Base-by-base conservation (phyloP, 1,140 invertebrate genomes). In the Andrena cerasifolii region DNA sequence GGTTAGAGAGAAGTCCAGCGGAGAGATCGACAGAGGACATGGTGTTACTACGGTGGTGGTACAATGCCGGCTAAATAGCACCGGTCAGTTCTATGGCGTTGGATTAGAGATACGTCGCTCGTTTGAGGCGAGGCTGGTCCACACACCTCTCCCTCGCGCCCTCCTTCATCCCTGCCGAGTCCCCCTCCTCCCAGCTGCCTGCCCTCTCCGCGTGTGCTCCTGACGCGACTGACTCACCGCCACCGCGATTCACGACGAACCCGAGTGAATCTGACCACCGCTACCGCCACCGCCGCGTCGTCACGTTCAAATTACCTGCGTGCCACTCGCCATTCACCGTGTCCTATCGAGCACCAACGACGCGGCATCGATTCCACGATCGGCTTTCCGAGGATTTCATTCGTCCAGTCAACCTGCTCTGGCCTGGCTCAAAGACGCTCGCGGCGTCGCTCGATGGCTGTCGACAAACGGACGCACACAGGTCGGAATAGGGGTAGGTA, bases 21-120 rank as follows among this genome's bases (percentile, higher is more conserved):
- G 70, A 54, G 85, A 81, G 79, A 84, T 76, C 85, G 84, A 86
- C 82, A 82, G 84, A 85, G 87, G 82, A 80, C 80, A 89, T 79
- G 83, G 83, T 87, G 87, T 90, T 88, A 86, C 83, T 79, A 87
- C 87, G 87, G 75, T 85, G 86, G 85, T 87, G 89, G 89, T 89
- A 91, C 89, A 90, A 90, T 90, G 87, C 89, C 82, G 85, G 82
- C 89, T 90, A 90, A 90, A 91, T 91, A 90, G 90, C 89, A 87
- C 84, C 88, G 89, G 87, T 90, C 87, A 87, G 86, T 88, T 85
- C 87, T 86, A 89, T 86, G 87, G 88, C 86, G 90, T 89, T 89
- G 89, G 89, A 91, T 91, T 89, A 90, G 89, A 91, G 89, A 89
- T 90, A 88, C 88, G 88, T 89, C 84, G 87, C 85, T 91, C 89